These are phyloP conservation scores for Leistus spinibarbis DNA, from an alignment of 2,888 invertebrate species.

Conservation along the genomic window DNA sequence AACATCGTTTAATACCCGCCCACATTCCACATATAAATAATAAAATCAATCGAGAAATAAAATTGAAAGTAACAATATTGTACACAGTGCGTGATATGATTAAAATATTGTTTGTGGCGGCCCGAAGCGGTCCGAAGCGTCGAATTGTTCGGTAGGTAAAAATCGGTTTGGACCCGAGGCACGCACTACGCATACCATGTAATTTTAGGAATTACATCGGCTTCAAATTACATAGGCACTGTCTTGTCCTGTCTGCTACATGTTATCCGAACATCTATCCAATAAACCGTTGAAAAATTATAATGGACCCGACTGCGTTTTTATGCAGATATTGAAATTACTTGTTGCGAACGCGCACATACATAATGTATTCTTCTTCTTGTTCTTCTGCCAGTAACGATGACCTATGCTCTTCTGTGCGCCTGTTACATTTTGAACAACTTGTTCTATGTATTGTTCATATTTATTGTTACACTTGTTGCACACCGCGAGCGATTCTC, in stretches of 20 bases:
- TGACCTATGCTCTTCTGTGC: neutral
- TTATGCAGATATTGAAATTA: neutral
- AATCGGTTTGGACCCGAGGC: conserved; percentile 25
- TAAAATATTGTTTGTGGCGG: neutral
- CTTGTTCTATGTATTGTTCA: no score
- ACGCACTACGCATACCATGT: conserved; percentile 31
- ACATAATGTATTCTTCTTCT: neutral
- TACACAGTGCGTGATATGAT: conserved; percentile 25
- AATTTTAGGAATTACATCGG: conserved; percentile 41
- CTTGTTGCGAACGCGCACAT: neutral
- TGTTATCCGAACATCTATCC: conserved; percentile 8
- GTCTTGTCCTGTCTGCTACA: conserved; percentile 18
- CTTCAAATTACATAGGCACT: conserved; percentile 8
- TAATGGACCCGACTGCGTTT: neutral
- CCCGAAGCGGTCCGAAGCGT: conserved; percentile 32
- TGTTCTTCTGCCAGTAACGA: neutral
- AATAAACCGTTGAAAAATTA: neutral
- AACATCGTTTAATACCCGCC: no score
- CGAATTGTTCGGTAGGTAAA: conserved; percentile 38
- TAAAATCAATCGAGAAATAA: neutral
- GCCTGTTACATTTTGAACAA: neutral
- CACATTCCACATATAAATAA: neutral
- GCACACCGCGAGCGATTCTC: neutral
- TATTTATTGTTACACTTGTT: neutral
- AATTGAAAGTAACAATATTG: conserved; percentile 1